Conservation (phyloP, 2,113 vertebrate species). For the Calidris pugnax region DNA sequence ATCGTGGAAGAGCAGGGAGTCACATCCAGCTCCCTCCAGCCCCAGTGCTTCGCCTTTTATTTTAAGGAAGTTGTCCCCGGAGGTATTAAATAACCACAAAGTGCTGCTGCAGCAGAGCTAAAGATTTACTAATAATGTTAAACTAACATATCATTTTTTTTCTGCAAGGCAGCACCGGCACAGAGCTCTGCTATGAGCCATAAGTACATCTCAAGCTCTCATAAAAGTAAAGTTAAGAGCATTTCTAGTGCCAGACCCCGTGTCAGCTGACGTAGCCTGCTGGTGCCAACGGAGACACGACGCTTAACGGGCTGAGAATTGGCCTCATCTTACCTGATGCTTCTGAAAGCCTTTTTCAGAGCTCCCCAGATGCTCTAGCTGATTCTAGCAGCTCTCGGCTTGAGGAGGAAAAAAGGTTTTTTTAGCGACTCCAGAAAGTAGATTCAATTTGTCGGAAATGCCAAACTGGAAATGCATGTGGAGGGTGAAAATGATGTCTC, state of each 20-base stretch:
- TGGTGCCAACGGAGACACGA: background rate
- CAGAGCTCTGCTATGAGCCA: background rate
- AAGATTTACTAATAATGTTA: constrained; percentile 32
- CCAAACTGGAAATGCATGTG: background rate
- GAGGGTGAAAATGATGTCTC: background rate
- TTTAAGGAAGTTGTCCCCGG: background rate
- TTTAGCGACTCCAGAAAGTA: background rate
- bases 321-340: background rate
- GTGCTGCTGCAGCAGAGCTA: background rate
- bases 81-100: background rate
- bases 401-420: background rate
- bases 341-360: background rate
- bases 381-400: background rate
- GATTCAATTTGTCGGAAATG: background rate
- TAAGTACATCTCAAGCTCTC: background rate
- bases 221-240: background rate
- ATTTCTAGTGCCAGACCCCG: background rate
- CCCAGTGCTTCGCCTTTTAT: background rate
- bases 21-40: background rate
- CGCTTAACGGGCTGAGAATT: background rate
- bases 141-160: background rate
- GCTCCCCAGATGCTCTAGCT: background rate
- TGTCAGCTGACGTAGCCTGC: background rate
- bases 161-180: background rate
- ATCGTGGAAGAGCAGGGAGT: background rate